Percentiles rank a stretch among this genome's conserved stretches.
These are phyloP conservation scores for Threskiornis aethiopicus DNA, from an alignment of 2,797 vertebrate genomes.

Conservation along the genomic window DNA sequence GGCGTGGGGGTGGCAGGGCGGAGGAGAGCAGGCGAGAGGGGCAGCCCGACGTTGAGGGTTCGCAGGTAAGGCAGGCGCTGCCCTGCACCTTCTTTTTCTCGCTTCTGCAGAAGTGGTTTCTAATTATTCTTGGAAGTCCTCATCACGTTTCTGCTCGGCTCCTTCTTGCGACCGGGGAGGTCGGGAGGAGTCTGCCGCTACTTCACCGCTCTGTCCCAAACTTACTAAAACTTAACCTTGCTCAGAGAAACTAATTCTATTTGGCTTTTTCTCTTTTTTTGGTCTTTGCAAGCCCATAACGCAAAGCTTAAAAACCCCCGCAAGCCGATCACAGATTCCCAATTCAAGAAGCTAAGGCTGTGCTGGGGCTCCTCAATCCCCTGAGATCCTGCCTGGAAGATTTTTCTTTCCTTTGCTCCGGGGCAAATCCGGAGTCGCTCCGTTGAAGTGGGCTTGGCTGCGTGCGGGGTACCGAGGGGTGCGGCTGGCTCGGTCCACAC, in stretches of 20 bases:
- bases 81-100: background rate
- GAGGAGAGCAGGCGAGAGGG: background rate
- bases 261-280: background rate
- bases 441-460: accelerated
- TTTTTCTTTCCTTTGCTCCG: background rate
- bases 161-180: background rate
- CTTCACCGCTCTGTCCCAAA: background rate
- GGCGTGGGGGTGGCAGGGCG: background rate
- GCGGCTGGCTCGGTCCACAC: background rate
- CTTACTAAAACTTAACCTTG: background rate
- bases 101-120: background rate
- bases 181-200: background rate
- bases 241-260: background rate
- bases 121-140: background rate
- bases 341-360: background rate
- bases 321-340: background rate
- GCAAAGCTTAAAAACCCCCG: background rate
- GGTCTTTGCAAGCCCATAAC: background rate
- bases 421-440: background rate
- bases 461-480: background rate
- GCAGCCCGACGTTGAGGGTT: background rate
- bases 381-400: background rate
- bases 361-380: background rate
- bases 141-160: accelerated
- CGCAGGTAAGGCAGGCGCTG: constrained; percentile 43